Conservation (phyloP, 2,113 vertebrate genomes). For the Pardalotus punctatus region DNA sequence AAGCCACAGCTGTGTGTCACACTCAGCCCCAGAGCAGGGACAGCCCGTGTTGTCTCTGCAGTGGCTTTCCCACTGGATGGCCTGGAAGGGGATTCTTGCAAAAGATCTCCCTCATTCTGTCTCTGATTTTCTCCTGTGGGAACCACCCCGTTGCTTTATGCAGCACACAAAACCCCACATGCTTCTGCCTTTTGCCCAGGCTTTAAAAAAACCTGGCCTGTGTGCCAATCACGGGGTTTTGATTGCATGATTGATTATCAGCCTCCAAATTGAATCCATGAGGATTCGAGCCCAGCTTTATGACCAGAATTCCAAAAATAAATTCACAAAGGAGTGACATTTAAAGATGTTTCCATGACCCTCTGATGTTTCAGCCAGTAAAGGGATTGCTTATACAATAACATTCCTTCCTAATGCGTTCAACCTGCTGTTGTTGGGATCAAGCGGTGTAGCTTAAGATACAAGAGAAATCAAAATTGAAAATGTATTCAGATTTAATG, state of each 20-base stretch:
- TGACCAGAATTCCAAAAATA: conserved; percentile 38
- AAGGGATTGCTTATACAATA: conserved; percentile 34
- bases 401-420: conserved; percentile 47
- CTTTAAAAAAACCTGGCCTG: neutral
- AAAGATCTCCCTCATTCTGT: neutral
- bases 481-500: conserved; percentile 15
- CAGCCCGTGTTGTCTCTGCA: accelerated
- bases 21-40: neutral
- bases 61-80: neutral
- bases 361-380: conserved; percentile 48
- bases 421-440: conserved; percentile 47
- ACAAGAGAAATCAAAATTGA: conserved; percentile 38
- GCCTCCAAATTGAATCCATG: neutral
- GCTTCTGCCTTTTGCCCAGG: neutral
- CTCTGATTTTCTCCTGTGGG: neutral
- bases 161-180: neutral
- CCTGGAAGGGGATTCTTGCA: neutral
- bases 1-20: neutral
- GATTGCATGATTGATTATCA: conserved; percentile 36
- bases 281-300: neutral
- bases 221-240: neutral
- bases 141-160: neutral
- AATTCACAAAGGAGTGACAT: neutral
- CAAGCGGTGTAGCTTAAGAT: conserved; percentile 34
- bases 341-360: conserved; percentile 34